Evolutionary conservation across 2,888 invertebrate species (phyloP), one percentile per base, ranked within the genome.

Genomic region (Cheilosia soror): DNA sequence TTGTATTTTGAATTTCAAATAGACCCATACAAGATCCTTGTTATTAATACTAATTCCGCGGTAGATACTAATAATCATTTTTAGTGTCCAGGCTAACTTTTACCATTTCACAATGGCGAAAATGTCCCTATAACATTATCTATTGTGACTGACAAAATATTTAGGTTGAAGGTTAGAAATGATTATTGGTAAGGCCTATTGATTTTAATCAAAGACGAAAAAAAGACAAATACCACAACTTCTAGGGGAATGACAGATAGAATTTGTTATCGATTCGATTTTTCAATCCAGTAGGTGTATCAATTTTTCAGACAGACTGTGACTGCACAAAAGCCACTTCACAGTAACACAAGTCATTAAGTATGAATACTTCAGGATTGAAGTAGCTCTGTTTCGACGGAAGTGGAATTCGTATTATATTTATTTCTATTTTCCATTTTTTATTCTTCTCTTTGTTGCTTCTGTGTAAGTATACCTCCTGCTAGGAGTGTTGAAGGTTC

Each of bases 321-420:
- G 9, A 20, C 5, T 57, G n/a, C n/a, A 44, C 44, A 57, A 44
- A 55, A n/a, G 27, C 37, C 37, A 62, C 40, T 62, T 62, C 42
- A 62, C 20, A 51, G 58, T 51, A 72, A 42, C 60, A 51, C 31
- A 51, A 60, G 49, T 72, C 51, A 62, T 72, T 60, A 71, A 49
- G 51, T 60, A 72, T 40, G 72, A 31, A 62, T 72, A 72, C 60
- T 71, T 71, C n/a, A 60, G 49, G 13, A 71, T 20, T 71, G 40
- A 47, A 58, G 57, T 69, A 9, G 68, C 55, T 55, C 2, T 55
- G 29, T 13, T 57, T 44, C 3, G 7, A 29, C 11, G 31, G 20
- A 33, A 49, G 42, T 42, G 42, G 31, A 25, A 13, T 44, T 29
- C 29, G n/a, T 37, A 5, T 11, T 5, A 25, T 7, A 11, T 37